Conservation (phyloP, 2,888 invertebrate species). For the Conchocele bisecta region DNA sequence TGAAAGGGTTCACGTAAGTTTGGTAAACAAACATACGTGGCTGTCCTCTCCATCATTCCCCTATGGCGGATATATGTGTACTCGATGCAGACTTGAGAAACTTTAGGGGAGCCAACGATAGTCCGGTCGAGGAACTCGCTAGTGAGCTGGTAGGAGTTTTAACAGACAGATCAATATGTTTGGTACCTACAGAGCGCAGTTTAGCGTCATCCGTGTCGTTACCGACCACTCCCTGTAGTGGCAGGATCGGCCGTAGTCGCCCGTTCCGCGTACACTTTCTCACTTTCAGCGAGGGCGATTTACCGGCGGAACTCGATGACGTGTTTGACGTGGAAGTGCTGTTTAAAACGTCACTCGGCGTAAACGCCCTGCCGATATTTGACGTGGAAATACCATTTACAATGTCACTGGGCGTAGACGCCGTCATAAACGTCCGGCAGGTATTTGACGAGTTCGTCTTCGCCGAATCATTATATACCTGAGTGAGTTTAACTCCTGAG, state of each 20-base stretch:
- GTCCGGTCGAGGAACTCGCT: not conserved
- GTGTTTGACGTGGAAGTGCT: no score
- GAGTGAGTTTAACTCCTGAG: conserved; percentile 37
- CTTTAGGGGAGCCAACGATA: not conserved
- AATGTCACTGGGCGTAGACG: conserved; percentile 48
- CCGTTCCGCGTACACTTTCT: conserved; percentile 7
- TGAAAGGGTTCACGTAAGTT: no score
- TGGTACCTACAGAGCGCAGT: conserved; percentile 42
- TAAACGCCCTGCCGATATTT: no score
- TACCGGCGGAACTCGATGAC: conserved; percentile 5
- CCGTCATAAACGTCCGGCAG: conserved; percentile 32
- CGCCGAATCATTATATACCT: conserved; percentile 50
- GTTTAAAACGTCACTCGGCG: no score
- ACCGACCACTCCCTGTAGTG: conserved; percentile 11
- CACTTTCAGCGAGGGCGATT: not conserved
- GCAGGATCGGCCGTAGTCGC: conserved; percentile 9
- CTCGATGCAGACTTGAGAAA: not conserved
- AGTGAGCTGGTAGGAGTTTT: conserved; percentile 18
- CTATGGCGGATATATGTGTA: not conserved
- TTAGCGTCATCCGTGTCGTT: conserved; percentile 51
- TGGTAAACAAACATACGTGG: no score
- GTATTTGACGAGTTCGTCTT: conserved; percentile 17
- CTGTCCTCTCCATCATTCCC: not conserved
- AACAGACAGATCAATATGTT: conserved; percentile 37
- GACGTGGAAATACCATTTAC: no score